phyloP scores from a whole-genome alignment of 2,888 invertebrate genomes.

The Mechanitis mazaeus region DNA sequence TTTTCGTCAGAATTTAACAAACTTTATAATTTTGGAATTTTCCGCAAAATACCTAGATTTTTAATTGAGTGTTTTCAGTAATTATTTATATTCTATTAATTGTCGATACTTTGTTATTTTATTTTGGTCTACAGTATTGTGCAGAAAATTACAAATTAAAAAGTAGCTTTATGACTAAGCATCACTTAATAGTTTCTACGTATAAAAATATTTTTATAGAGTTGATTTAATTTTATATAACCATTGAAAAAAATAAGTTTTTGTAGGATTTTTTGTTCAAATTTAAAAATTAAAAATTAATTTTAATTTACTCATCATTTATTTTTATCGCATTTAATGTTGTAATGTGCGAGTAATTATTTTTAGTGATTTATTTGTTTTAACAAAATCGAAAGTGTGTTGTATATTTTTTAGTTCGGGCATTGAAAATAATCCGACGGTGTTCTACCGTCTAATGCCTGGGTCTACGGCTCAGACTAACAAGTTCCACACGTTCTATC shows the following conservation, averaged over 20 bases:
- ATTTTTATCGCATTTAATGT: constrained; percentile 37
- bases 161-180: background rate
- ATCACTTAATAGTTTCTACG: background rate
- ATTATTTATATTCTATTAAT: no score
- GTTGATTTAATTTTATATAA: background rate
- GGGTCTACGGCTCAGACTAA: constrained; percentile 97
- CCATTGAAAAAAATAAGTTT: background rate
- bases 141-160: background rate
- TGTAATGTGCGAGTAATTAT: constrained; percentile 49
- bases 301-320: constrained; percentile 20
- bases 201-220: background rate
- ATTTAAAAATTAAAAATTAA: constrained; percentile 10
- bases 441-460: constrained; percentile 96
- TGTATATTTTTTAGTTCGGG: constrained; percentile 85
- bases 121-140: background rate
- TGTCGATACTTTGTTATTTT: no score
- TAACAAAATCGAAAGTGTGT: constrained; percentile 36
- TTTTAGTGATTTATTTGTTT: constrained; percentile 20
- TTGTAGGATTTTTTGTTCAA: background rate
- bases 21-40: background rate
- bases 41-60: no score
- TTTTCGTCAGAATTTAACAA: constrained; percentile 9
- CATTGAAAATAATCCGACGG: constrained; percentile 96
- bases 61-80: no score
- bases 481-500: constrained; percentile 95